A percentile compares a stretch with the other conserved stretches of the same genome.
phyloP scores from a whole-genome alignment of 2,888 invertebrate species.

The Galeopsomyia nigrocyanea region DNA sequence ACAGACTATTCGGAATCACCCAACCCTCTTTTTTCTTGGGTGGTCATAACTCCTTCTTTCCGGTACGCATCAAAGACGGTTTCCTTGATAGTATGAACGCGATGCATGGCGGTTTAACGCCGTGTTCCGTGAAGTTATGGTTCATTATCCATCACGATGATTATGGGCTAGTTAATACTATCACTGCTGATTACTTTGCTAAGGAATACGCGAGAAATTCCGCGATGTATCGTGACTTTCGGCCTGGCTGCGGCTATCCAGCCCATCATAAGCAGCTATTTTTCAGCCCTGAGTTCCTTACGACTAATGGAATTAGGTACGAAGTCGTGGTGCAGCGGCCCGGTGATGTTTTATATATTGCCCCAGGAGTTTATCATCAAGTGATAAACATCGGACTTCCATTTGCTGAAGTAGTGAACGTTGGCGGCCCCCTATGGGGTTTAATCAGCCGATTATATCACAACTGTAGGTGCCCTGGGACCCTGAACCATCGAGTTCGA shows the following conservation, averaged over 20 bases:
- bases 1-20: no score
- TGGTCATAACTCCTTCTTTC: no score
- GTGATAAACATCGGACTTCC: neutral
- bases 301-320: neutral
- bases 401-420: neutral
- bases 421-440: neutral
- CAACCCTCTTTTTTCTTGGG: no score
- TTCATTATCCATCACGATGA: neutral
- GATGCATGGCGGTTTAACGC: neutral
- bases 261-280: neutral
- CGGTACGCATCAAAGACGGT: neutral
- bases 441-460: no score
- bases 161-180: neutral
- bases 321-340: neutral
- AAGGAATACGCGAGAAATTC: neutral
- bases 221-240: neutral
- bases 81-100: neutral
- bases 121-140: neutral
- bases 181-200: neutral
- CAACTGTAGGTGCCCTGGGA: no score
- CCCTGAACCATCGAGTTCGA: no score
- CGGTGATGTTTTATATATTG: neutral
- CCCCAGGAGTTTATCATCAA: neutral
- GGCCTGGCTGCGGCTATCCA: neutral
- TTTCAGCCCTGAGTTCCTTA: neutral